Evolutionary conservation across 2,113 vertebrate species (phyloP).

Genomic region (Rhipidura dahli): DNA sequence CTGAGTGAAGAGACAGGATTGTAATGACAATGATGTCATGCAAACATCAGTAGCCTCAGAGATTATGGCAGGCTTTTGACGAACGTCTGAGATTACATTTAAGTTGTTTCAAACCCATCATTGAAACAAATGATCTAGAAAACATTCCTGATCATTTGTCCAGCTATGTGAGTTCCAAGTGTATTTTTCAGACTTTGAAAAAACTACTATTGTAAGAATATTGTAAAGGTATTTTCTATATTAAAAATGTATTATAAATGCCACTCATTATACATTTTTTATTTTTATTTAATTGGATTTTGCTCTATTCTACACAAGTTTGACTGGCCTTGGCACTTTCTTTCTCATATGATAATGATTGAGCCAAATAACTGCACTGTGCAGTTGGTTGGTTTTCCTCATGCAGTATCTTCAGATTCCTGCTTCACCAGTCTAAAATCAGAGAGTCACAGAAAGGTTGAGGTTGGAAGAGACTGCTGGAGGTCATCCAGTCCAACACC

Average conservation of each 20-base stretch:
- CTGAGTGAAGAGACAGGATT: conserved; percentile 3
- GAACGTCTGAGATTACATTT: conserved; percentile 40
- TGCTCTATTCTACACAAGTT: neutral
- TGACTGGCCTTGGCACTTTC: neutral
- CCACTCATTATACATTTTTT: neutral
- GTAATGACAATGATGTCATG: conserved; percentile 49
- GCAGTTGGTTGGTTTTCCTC: neutral
- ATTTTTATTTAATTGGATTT: neutral
- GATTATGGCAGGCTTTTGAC: conserved; percentile 28
- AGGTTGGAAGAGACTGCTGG: neutral
- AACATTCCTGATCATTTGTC: conserved; percentile 8
- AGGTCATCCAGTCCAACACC: neutral
- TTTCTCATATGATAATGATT: neutral
- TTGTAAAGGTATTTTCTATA: neutral
- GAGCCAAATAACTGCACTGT: neutral
- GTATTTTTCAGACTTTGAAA: conserved; percentile 22
- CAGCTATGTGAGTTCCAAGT: conserved; percentile 11
- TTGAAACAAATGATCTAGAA: conserved; percentile 48
- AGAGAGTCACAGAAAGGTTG: neutral
- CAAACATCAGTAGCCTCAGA: conserved; percentile 40
- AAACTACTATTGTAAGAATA: neutral
- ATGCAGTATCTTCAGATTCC: neutral
- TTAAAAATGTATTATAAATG: neutral
- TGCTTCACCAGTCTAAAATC: neutral
- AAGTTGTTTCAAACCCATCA: conserved; percentile 46